Conservation (phyloP, 2,888 invertebrate genomes). For the Drosophila affinis region DNA sequence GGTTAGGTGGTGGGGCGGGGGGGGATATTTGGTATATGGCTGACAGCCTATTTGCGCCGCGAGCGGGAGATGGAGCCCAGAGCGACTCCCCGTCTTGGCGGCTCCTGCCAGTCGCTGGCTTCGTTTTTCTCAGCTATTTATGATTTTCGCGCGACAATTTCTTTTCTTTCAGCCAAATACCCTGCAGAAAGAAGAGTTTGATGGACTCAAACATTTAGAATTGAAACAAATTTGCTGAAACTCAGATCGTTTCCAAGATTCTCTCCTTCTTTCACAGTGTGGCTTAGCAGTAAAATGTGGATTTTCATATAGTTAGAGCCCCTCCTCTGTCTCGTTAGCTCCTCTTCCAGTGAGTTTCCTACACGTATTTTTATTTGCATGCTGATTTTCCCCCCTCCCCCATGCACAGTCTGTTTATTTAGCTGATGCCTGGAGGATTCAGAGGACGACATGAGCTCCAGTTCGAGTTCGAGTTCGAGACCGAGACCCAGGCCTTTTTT, state of each 20-base stretch:
- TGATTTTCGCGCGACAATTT: constrained; percentile 60
- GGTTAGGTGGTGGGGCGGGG: background rate
- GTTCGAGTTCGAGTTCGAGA: no score
- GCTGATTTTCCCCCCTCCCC: constrained; percentile 70
- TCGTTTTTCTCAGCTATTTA: constrained; percentile 69
- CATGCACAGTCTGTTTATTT: constrained; percentile 65
- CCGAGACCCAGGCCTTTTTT: constrained; percentile 2
- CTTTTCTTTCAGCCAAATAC: constrained; percentile 37
- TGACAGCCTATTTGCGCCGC: constrained; percentile 75
- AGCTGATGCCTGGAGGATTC: constrained; percentile 42
- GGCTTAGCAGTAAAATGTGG: background rate
- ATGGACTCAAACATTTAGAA: background rate
- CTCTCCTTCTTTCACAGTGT: constrained; percentile 41
- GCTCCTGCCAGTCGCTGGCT: constrained; percentile 72
- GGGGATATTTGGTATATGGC: constrained; percentile 48
- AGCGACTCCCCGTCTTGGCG: constrained; percentile 47
- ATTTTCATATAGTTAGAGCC: background rate
- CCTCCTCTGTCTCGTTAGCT: background rate
- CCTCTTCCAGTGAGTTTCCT: constrained; percentile 24
- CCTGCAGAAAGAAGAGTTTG: constrained; percentile 15
- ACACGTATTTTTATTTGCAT: constrained; percentile 73
- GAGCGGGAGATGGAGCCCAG: constrained; percentile 21
- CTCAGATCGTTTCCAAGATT: constrained; percentile 9
- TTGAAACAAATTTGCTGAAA: background rate
- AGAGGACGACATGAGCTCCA: constrained; percentile 12